Evolutionary conservation across 2,888 invertebrate species (phyloP), one percentile per base, ranked within the genome.

Genomic region (Marasmarcha lunaedactyla): DNA sequence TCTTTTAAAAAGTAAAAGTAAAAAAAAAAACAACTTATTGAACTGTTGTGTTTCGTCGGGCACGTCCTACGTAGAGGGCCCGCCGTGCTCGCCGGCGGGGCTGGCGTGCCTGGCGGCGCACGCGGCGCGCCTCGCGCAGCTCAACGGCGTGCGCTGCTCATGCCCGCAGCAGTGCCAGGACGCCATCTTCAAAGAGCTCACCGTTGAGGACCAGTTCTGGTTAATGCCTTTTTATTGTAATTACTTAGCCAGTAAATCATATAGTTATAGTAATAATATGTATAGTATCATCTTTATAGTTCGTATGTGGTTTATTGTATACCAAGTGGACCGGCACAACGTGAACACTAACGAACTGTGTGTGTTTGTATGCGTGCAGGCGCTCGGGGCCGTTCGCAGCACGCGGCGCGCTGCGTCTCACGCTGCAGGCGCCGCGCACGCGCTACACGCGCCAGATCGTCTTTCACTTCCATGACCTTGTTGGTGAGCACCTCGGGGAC

Each of bases 391-490:
- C 68, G 0, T 71, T 76, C 42, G 51, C 59, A 3, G 42, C 39
- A 1, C 69, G 81, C 6, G 84, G 84, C 0, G 77, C 85, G 0
- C 68, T 85, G n/a, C 69, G 85, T 40, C 81, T 81, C 61, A 76
- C 74, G 0, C 56, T 88, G 9, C 64, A 85, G 37, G 72, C 85
- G 0, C 87, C 87, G 0, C 76, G 84, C 2, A 85, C 86, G 1
- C 70, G 88, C 33, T 87, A 87, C 50, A 83, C 81, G 11, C 71
- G 89, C 42, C 86, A 88, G 50, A 85, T 89, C 5, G 76, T 89
- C 1, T 89, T 88, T 62, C 84, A 86, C 43, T 87, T 88, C 46
- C 87, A 88, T 48, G 88, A 89, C 59, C 65, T 89, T 36, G 83
- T 89, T 7, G 88, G 87, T 87, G 52, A 64, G 61, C 46, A 10